Conservation (phyloP, 2,888 invertebrate genomes). For the Alitta virens region DNA sequence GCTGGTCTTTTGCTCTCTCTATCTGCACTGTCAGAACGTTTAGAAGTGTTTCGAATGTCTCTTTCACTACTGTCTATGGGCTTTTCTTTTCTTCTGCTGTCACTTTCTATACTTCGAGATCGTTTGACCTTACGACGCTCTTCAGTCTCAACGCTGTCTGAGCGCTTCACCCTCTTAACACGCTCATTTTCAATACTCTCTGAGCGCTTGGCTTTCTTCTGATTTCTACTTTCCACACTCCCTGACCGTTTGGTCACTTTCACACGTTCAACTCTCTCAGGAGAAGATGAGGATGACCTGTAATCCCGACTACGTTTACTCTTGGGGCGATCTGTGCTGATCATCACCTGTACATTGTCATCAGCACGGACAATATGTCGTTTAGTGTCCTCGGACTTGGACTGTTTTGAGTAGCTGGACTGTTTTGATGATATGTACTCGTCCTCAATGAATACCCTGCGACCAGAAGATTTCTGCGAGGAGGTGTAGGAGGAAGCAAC, state of each 20-base stretch:
- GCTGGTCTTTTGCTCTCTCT: constrained; percentile 18
- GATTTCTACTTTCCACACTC: no score
- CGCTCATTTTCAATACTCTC: constrained; percentile 25
- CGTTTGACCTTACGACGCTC: constrained; percentile 2
- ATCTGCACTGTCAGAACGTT: no score
- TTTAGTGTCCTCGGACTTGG: no score
- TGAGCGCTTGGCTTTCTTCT: no score
- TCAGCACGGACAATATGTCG: neutral
- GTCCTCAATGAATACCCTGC: neutral
- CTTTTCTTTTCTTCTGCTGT: constrained; percentile 16
- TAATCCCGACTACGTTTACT: no score
- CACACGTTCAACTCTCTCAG: neutral
- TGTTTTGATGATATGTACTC: neutral
- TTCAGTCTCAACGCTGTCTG: constrained; percentile 43
- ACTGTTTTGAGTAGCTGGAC: neutral
- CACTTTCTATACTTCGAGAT: constrained; percentile 21
- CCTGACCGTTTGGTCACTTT: neutral
- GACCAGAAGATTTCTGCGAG: neutral
- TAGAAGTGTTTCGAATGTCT: no score
- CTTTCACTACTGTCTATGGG: neutral
- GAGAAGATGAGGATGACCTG: neutral
- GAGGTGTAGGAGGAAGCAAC: constrained; percentile 34
- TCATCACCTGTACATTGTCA: neutral
- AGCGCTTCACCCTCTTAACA: constrained; percentile 49
- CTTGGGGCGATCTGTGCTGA: neutral